Conservation (phyloP, 2,113 vertebrate species). For the Ptilorrhoa leucosticta region DNA sequence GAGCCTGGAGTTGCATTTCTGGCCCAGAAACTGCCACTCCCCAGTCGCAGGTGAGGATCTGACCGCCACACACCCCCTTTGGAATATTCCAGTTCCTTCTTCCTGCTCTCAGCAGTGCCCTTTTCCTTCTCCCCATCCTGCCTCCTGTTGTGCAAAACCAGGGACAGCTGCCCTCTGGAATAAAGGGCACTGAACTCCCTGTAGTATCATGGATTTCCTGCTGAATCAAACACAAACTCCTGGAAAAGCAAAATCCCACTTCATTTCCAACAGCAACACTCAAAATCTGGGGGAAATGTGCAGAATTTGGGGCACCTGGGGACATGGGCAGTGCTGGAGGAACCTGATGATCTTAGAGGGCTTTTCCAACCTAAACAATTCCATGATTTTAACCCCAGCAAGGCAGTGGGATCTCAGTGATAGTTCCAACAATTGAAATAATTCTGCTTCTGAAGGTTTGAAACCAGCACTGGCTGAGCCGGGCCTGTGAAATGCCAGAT, state of each 20-base stretch:
- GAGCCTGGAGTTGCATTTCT: neutral
- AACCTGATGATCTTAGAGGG: neutral
- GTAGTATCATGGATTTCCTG: neutral
- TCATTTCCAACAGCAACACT: neutral
- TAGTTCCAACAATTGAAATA: neutral
- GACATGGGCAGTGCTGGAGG: neutral
- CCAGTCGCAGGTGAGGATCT: neutral
- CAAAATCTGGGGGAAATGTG: neutral
- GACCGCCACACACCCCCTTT: fast-evolving
- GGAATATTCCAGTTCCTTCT: neutral
- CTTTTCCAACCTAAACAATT: neutral
- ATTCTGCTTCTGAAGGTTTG: neutral
- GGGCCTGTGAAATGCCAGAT: neutral
- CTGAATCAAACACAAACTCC: neutral
- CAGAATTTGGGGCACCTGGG: neutral
- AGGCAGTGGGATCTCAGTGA: neutral
- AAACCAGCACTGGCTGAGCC: neutral
- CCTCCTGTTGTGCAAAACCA: neutral
- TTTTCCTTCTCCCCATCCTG: neutral
- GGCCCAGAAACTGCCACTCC: neutral
- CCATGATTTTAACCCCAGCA: neutral
- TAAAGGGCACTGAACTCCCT: neutral
- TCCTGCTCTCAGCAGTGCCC: no score
- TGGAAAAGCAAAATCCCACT: neutral
- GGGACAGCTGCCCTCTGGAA: neutral